Base-by-base conservation (phyloP, 37 sponge, comb jelly and placozoan genomes). In the Spongia lamella region DNA sequence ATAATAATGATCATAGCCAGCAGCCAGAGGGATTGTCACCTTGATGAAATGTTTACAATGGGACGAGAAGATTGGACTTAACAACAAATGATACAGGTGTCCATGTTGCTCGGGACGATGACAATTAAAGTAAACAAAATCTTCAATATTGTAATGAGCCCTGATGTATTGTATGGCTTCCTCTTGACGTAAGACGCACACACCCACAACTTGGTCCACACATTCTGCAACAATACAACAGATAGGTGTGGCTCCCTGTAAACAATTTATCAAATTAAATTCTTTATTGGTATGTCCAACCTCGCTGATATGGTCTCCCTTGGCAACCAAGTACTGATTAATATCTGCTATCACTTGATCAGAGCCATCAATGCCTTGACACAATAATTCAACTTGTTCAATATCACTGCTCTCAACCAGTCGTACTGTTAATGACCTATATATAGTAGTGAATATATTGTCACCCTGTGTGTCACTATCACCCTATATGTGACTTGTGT, bases 81-180 rank as follows among this genome's bases (percentile, higher is more conserved):
- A 76, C 3, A 91, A 57, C 35, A 85, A 86, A 77, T 94, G 96
- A 54, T 84, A 78, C 39, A 97, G 60, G 53, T 80, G 92, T 7
- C 84, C 86, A 47, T 97, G 98, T 67, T 94, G 90, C 15, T 75
- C 49, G 32, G 89, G 95, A 9, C 51, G 54, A 38, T 97, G 93
- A 40, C 94, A 86, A 58, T 72, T 83, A 66, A 76, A 92, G 85
- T 94, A 97, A 52, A 97, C 76, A 66, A 91, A 97, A 59, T 93
- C 93, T 56, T 97, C 98, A 17, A 97, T 79, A 58, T 92, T 89
- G 82, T 90, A 97, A 55, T 94, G 93, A 9, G 98, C 79, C 26
- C 95, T 54, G 16, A 97, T 69, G 60, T 89, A 94, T 38, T 78
- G 82, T 9, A 94, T 82, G 27, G 92, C 80, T 61, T 86, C 72